A percentile compares a stretch with the other conserved stretches of the same genome.
Conservation (phyloP, 1,140 invertebrate species). For the Orchesella cincta region DNA sequence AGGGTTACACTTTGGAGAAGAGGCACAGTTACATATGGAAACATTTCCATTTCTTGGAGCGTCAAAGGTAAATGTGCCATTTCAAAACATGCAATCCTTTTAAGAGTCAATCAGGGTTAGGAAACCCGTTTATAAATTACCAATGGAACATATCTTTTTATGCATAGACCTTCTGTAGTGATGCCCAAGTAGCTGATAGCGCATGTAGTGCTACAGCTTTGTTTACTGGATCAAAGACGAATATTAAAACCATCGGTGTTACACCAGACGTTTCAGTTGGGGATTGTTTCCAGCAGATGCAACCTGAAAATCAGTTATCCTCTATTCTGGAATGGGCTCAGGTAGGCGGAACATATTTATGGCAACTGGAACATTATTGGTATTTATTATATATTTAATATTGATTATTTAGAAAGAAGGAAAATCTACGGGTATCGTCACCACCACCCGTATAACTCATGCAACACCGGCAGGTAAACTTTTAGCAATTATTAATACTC, state of each 20-base stretch:
- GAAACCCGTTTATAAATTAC: background rate
- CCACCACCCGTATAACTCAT: constrained; percentile 59
- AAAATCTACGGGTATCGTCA: constrained; percentile 59
- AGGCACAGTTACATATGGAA: constrained; percentile 70
- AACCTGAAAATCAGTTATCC: constrained; percentile 41
- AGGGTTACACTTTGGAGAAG: constrained; percentile 60
- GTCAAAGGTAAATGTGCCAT: constrained; percentile 61
- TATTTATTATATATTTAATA: background rate
- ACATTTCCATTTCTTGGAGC: constrained; percentile 72
- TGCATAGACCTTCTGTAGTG: constrained; percentile 59
- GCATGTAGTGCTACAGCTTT: constrained; percentile 61
- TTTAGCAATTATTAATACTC: no score
- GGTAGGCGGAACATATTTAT: constrained; percentile 24
- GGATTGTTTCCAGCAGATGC: constrained; percentile 42
- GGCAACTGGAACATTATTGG: background rate
- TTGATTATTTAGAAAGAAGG: constrained; percentile 49
- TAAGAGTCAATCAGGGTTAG: background rate
- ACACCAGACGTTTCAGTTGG: constrained; percentile 36
- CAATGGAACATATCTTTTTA: background rate
- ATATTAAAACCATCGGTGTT: constrained; percentile 51
- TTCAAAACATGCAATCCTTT: background rate
- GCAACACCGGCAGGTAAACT: constrained; percentile 50
- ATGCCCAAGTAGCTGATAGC: constrained; percentile 60
- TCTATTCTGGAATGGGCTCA: constrained; percentile 50
- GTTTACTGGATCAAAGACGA: constrained; percentile 57